These are phyloP conservation scores for Nymphalis urticae DNA, from an alignment of 2,888 invertebrate genomes.

Conservation along the genomic window DNA sequence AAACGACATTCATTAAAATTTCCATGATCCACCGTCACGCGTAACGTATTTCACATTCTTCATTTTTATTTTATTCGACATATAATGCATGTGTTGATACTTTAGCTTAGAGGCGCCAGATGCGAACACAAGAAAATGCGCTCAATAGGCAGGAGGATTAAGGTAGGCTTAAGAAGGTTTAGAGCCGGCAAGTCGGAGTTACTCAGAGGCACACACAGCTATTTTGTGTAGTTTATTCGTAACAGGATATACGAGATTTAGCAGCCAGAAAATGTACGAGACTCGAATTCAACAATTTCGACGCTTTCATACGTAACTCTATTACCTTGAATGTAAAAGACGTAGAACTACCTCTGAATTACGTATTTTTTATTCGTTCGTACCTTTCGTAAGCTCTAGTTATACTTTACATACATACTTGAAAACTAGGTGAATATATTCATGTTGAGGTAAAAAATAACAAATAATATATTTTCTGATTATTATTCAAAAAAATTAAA, in stretches of 20 bases:
- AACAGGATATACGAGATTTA: constrained; percentile 45
- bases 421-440: constrained; percentile 8
- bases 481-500: too few species aligned
- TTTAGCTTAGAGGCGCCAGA: constrained; percentile 29
- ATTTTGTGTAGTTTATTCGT: constrained; percentile 45
- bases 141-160: constrained; percentile 44
- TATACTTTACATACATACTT: constrained; percentile 24
- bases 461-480: too few species aligned
- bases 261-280: constrained; percentile 43
- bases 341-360: constrained; percentile 39
- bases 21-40: too few species aligned
- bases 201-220: constrained; percentile 45
- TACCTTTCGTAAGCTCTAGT: constrained; percentile 34
- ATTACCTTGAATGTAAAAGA: constrained; percentile 40
- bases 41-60: constrained; percentile 9
- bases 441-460: too few species aligned
- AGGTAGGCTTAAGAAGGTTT: constrained; percentile 49
- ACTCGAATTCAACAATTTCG: constrained; percentile 43
- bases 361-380: constrained; percentile 38
- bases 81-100: constrained; percentile 20
- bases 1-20: too few species aligned
- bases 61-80: constrained; percentile 8
- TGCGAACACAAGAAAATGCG: constrained; percentile 37
- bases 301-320: constrained; percentile 42
- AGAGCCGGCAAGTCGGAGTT: constrained; percentile 45